Conservation (phyloP, 2,888 invertebrate genomes). For the Argynnis bischoffii region DNA sequence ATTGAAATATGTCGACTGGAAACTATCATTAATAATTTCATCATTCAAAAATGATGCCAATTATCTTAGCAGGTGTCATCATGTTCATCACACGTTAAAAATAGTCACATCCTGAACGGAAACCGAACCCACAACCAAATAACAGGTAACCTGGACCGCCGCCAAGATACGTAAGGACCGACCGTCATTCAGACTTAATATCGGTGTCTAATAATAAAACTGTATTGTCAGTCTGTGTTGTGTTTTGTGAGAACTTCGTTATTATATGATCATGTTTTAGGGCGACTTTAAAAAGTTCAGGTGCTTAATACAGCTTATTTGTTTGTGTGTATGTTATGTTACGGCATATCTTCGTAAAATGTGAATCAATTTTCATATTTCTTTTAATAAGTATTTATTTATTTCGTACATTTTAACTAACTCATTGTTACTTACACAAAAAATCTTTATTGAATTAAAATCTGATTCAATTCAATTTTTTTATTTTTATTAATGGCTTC, state of each 20-base stretch:
- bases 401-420: no score
- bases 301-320: no score
- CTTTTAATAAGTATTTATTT: no score
- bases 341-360: no score
- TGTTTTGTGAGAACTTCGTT: not conserved
- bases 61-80: conserved; percentile 47
- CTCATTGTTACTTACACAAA: no score
- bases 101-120: conserved; percentile 68
- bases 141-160: conserved; percentile 71
- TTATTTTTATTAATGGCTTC: no score
- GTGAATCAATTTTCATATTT: no score
- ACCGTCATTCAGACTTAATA: conserved; percentile 20
- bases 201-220: conserved; percentile 17
- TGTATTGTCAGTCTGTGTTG: conserved; percentile 11
- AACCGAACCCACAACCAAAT: conserved; percentile 55
- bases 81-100: conserved; percentile 58
- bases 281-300: no score
- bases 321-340: no score
- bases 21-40: conserved; percentile 19
- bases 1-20: not conserved
- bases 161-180: conserved; percentile 52
- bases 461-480: no score
- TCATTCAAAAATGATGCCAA: conserved; percentile 36
- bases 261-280: no score
- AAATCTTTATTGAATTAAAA: no score